Conservation (phyloP, 2,888 invertebrate species). For the Macrosiphum euphorbiae region DNA sequence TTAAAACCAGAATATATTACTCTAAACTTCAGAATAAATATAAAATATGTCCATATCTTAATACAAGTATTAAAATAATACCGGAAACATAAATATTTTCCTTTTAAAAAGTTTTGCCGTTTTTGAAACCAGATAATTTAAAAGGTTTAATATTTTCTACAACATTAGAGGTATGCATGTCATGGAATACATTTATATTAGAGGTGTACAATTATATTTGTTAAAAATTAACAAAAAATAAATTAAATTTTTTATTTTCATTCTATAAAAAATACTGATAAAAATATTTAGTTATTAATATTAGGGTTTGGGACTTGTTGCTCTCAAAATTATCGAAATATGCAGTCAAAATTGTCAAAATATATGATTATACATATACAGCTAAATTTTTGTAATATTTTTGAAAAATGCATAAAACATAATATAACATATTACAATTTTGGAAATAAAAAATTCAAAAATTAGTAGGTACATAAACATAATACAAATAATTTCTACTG, state of each 20-base stretch:
- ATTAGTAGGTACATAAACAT: too few species aligned
- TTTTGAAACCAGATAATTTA: not conserved
- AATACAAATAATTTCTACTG: too few species aligned
- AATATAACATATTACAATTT: too few species aligned
- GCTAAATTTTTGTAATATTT: too few species aligned
- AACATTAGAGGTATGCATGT: not conserved
- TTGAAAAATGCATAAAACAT: too few species aligned
- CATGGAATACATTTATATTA: not conserved
- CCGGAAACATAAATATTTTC: not conserved
- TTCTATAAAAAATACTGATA: not conserved
- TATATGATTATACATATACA: too few species aligned
- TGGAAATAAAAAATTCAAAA: too few species aligned
- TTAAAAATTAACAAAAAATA: not conserved
- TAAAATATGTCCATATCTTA: not conserved
- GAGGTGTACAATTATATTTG: not conserved
- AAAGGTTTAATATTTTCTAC: not conserved
- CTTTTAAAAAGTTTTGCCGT: not conserved
- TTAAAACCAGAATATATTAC: constrained; percentile 40
- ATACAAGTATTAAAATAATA: not conserved
- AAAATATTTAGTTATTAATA: not conserved
- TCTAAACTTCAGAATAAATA: not conserved
- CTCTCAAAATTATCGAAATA: too few species aligned
- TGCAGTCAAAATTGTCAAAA: too few species aligned
- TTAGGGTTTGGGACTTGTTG: too few species aligned
- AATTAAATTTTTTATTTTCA: not conserved